These are phyloP conservation scores for Hetaerina titia DNA, from an alignment of 2,888 invertebrate species.

Conservation along the genomic window DNA sequence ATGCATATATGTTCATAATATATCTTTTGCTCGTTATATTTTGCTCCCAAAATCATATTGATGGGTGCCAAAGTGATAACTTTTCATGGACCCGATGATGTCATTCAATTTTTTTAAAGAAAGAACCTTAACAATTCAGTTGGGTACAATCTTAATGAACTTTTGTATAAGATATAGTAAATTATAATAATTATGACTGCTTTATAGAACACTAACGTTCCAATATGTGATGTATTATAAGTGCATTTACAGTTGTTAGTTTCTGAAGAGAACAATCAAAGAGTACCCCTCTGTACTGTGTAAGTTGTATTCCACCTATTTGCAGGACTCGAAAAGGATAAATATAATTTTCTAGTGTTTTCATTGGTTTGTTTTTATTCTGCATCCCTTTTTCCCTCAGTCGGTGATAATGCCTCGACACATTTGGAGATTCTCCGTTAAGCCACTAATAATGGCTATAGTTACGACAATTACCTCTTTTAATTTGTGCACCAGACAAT, in stretches of 20 bases:
- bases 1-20: constrained; percentile 64
- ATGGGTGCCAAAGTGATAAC: constrained; percentile 59
- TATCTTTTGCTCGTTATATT: constrained; percentile 60
- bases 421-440: too few relatives aligned
- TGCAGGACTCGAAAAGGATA: constrained; percentile 60
- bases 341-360: constrained; percentile 67
- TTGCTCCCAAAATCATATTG: constrained; percentile 56
- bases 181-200: constrained; percentile 65
- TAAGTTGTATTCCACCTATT: constrained; percentile 59
- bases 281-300: constrained; percentile 64
- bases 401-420: too few relatives aligned
- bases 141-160: constrained; percentile 62
- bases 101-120: constrained; percentile 22
- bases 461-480: too few relatives aligned
- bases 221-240: constrained; percentile 66
- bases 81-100: constrained; percentile 42
- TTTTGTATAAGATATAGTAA: constrained; percentile 52
- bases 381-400: neutral
- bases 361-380: constrained; percentile 52
- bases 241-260: constrained; percentile 66
- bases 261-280: constrained; percentile 45
- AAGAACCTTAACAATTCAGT: constrained; percentile 63
- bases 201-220: constrained; percentile 67
- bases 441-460: too few relatives aligned
- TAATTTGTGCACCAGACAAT: too few relatives aligned